phyloP scores from a whole-genome alignment of 1,140 invertebrate species.

The Mycetomoellerius zeteki region DNA sequence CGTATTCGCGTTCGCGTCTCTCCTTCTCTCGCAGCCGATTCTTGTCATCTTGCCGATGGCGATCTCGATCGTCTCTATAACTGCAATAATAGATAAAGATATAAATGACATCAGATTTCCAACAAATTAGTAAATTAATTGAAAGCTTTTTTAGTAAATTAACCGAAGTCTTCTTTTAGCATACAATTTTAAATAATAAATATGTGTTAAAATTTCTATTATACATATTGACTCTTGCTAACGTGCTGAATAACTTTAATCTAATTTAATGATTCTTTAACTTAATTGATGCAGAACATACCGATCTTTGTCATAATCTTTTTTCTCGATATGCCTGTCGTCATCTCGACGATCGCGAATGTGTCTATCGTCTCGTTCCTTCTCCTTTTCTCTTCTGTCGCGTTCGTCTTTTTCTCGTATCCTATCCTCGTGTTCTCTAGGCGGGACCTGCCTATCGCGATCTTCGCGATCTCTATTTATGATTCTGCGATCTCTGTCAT shows the following conservation, averaged over 20 bases:
- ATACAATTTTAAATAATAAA: not conserved
- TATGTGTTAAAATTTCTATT: not conserved
- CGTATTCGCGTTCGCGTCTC: conserved; percentile 75
- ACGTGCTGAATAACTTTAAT: not conserved
- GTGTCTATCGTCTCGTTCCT: conserved; percentile 82
- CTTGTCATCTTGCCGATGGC: conserved; percentile 82
- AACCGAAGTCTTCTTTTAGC: not conserved
- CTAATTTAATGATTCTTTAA: not conserved
- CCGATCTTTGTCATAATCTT: conserved; percentile 85
- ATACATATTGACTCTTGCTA: not conserved
- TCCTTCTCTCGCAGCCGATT: conserved; percentile 78
- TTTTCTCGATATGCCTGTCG: conserved; percentile 79
- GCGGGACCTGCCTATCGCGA: conserved; percentile 63
- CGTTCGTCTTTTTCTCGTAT: conserved; percentile 83
- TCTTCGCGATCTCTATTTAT: conserved; percentile 76
- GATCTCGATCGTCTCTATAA: conserved; percentile 83
- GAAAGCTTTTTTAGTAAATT: not conserved
- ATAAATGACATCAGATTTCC: not conserved
- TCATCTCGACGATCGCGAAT: conserved; percentile 81
- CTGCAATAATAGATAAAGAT: conserved; percentile 64
- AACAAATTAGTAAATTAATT: not conserved
- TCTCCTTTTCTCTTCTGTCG: conserved; percentile 83
- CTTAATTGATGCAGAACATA: conserved; percentile 48
- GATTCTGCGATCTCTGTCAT: conserved; percentile 80
- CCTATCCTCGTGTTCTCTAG: conserved; percentile 81